Conservation (phyloP, 2,888 invertebrate species). For the Napeogenes sylphis region DNA sequence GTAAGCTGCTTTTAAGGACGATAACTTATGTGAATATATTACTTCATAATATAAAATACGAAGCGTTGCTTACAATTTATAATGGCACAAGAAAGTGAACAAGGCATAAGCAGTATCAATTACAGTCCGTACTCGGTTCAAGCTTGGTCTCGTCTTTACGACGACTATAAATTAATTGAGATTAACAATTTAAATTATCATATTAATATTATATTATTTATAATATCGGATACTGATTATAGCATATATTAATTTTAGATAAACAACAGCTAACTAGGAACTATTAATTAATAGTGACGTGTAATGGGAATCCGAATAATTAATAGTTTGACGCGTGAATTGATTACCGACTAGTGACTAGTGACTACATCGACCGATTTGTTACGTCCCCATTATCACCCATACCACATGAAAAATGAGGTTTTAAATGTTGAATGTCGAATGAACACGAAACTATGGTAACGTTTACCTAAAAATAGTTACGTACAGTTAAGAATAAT, state of each 20-base stretch:
- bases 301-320: background rate
- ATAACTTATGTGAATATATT: slow-evolving; percentile 8
- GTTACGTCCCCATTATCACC: slow-evolving; percentile 17
- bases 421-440: background rate
- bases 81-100: slow-evolving; percentile 5
- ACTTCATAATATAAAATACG: slow-evolving; percentile 7
- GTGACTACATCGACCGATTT: slow-evolving; percentile 13
- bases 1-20: background rate
- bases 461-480: background rate
- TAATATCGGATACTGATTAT: background rate
- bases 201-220: background rate
- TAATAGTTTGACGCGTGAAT: slow-evolving; percentile 10
- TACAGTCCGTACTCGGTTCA: slow-evolving; percentile 5
- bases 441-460: background rate
- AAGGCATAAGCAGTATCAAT: slow-evolving; percentile 9
- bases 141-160: background rate
- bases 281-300: background rate
- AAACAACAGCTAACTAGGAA: no score
- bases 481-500: no score
- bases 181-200: background rate
- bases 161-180: background rate
- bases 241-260: no score
- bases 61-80: slow-evolving; percentile 8
- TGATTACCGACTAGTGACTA: slow-evolving; percentile 6
- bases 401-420: slow-evolving; percentile 2